Evolutionary conservation across 2,888 invertebrate genomes (phyloP), one percentile per base, ranked within the genome.

Genomic region (Agonopterix alstromeriana): DNA sequence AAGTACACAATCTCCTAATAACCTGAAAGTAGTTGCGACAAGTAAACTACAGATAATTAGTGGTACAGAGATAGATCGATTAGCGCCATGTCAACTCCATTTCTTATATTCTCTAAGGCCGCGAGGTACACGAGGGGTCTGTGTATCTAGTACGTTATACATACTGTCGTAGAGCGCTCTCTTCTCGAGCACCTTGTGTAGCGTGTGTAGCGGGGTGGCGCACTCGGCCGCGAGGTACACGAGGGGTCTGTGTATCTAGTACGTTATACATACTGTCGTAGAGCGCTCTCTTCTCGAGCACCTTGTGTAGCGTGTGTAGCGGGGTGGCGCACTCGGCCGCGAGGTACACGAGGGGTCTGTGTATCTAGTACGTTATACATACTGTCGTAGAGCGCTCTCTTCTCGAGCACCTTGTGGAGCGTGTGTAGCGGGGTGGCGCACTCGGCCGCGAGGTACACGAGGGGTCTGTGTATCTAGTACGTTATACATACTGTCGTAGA

Each of bases 381-480:
- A 79, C 78, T 70, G 12, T 64, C 55, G 49, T 70, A 74, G 0
- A 84, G 53, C 1, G 66, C 47, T 4, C 67, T 59, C 52, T 77
- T 80, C 58, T 60, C 61, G 36, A 78, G 57, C 48, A 82, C 86
- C 0, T 88, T 81, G 51, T 85, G 74, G 49, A 92, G 83, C 0
- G 93, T 93, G 67, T 90, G 82, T 49, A 93, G 65, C 8, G 93
- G 92, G 10, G 93, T 90, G 27, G 93, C 93, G 62, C 92, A 92
- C 78, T 93, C 92, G 5, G 86, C 90, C 3, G 85, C 77, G 0
- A 92, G 69, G 62, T 91, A 92, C 10, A 89, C 73, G 12, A 57
- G 52, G 35, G 52, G 50, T 2, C 79, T 63, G 51, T 72, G 71
- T 56, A 93, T 90, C 81, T 90, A 91, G 73, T 93, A 93, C 11